These are phyloP conservation scores for Lordiphosa mommai DNA, from an alignment of 1,140 invertebrate species.

Conservation along the genomic window DNA sequence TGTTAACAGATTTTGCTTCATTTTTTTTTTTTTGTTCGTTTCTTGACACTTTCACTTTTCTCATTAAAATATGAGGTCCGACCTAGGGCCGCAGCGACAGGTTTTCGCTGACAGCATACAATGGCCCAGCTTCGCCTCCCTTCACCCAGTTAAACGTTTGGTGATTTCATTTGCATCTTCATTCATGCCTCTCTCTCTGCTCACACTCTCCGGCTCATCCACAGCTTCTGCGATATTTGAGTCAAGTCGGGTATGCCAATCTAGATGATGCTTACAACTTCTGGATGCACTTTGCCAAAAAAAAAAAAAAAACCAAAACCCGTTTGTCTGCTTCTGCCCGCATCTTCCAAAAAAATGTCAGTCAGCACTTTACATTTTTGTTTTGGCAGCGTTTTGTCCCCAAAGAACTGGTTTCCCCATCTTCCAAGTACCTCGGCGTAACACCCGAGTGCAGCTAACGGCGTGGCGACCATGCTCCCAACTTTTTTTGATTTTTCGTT, in stretches of 20 bases:
- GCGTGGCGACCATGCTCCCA: slow-evolving; percentile 34
- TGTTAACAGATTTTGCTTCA: slow-evolving; percentile 32
- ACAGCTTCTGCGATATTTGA: background rate
- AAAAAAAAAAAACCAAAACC: slow-evolving; percentile 44
- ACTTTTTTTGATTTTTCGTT: slow-evolving; percentile 57
- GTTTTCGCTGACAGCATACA: slow-evolving; percentile 35
- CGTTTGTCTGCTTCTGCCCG: slow-evolving; percentile 12
- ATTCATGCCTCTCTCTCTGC: slow-evolving; percentile 21
- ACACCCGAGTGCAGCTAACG: slow-evolving; percentile 19
- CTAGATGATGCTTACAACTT: slow-evolving; percentile 7
- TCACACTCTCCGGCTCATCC: background rate
- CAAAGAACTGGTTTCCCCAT: slow-evolving; percentile 51
- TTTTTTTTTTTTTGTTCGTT: slow-evolving; percentile 22
- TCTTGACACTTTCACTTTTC: slow-evolving; percentile 74
- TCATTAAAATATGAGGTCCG: slow-evolving; percentile 65
- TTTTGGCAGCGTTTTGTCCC: slow-evolving; percentile 24
- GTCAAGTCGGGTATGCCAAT: background rate
- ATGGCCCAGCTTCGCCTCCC: slow-evolving; percentile 5
- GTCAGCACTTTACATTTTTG: background rate
- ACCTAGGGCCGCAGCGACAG: slow-evolving; percentile 29
- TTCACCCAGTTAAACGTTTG: slow-evolving; percentile 38
- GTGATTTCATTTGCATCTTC: slow-evolving; percentile 47
- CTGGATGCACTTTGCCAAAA: slow-evolving; percentile 34
- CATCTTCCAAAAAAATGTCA: slow-evolving; percentile 3
- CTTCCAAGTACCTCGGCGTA: slow-evolving; percentile 19